These are phyloP conservation scores for Sinopyrophorus schimmeli DNA, from an alignment of 2,888 invertebrate species.

Conservation along the genomic window DNA sequence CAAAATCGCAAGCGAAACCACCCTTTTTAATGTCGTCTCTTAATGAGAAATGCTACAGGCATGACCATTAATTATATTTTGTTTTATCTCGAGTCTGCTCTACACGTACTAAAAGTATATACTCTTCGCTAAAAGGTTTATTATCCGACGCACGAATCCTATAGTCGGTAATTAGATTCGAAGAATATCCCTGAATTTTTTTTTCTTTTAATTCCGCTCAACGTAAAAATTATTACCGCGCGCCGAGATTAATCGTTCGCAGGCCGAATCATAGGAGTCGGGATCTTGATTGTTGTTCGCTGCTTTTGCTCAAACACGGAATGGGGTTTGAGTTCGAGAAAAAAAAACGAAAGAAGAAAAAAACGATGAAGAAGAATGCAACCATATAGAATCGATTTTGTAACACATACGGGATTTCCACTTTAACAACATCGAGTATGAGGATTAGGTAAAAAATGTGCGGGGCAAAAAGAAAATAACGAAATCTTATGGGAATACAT, in stretches of 20 bases:
- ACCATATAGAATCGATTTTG: no score
- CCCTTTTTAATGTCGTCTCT: conserved; percentile 34
- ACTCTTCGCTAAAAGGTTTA: conserved; percentile 15
- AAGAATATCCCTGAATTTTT: background rate
- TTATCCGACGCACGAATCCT: conserved; percentile 20
- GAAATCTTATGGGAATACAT: no score
- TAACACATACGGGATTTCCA: no score
- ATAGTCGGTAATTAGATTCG: conserved; percentile 2
- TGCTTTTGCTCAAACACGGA: no score
- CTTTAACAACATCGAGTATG: no score
- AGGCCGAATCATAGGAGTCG: no score
- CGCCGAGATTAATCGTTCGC: background rate
- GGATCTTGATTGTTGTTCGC: no score
- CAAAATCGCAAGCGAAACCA: conserved; percentile 50
- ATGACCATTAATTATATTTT: conserved; percentile 31
- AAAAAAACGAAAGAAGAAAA: no score
- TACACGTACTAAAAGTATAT: conserved; percentile 12
- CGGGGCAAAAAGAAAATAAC: no score
- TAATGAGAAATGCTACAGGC: conserved; percentile 33
- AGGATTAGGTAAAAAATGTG: no score
- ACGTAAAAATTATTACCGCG: background rate
- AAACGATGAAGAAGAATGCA: no score
- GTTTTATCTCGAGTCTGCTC: conserved; percentile 26
- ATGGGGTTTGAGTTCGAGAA: no score
- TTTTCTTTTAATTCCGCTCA: background rate